phyloP scores from a whole-genome alignment of 1,140 invertebrate genomes.

The Pseudomyrmex cubaensis region DNA sequence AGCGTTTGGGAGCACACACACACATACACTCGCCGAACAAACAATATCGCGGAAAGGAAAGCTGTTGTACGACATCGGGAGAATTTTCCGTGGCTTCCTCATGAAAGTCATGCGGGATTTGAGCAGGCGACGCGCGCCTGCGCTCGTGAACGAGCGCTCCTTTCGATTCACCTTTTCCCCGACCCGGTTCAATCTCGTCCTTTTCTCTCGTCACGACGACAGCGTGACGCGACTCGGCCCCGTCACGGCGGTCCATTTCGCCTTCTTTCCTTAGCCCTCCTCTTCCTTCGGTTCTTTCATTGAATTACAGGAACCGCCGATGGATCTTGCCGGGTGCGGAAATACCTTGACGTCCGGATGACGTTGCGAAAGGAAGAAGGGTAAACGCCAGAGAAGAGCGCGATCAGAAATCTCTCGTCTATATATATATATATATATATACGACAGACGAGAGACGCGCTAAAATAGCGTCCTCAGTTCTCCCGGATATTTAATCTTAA shows the following conservation, averaged over 20 bases:
- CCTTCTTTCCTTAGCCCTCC: not conserved
- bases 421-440: too few species aligned
- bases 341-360: constrained; percentile 50
- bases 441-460: not conserved
- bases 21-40: constrained; percentile 29
- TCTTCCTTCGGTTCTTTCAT: constrained; percentile 24
- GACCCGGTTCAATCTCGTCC: constrained; percentile 37
- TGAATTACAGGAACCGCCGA: constrained; percentile 33
- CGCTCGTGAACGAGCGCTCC: constrained; percentile 72
- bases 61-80: constrained; percentile 48
- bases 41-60: constrained; percentile 48
- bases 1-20: constrained; percentile 3
- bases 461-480: not conserved
- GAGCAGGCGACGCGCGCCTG: constrained; percentile 21
- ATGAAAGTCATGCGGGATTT: constrained; percentile 63
- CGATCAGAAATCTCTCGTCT: constrained; percentile 13
- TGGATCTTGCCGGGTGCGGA: constrained; percentile 5
- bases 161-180: constrained; percentile 78
- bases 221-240: constrained; percentile 26
- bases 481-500: not conserved
- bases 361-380: constrained; percentile 1
- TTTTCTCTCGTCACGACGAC: constrained; percentile 18
- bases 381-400: constrained; percentile 8
- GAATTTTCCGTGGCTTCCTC: constrained; percentile 61
- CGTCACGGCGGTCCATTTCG: constrained; percentile 45